Base-by-base conservation (phyloP, 2,797 vertebrate species). In the Chromobotia macracanthus region DNA sequence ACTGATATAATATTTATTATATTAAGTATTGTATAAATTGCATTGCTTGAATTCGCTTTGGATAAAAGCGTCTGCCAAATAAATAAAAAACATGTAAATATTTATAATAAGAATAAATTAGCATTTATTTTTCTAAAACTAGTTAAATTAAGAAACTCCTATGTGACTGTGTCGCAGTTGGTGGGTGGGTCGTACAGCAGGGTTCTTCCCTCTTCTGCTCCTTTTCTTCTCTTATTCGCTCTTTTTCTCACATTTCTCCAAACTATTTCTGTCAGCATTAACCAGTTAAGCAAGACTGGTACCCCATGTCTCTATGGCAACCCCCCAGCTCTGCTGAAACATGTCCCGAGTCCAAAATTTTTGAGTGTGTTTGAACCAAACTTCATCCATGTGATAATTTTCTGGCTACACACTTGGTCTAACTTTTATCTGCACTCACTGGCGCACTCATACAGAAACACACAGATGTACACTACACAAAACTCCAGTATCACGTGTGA, bases 221-320 rank as follows among this genome's bases (percentile, higher is more conserved):
- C 58, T 38, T 70, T 78, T 61, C 31, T 80, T 31, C 55, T 63
- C 13, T 53, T 46, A 74, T 58, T 75, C 64, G 31, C 23, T 69
- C 18, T 55, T 51, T 41, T 60, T 67, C 48, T 69, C 68, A 79
- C 72, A 38, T 35, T 41, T 79, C 75, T 76, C 25, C 46, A 31
- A 81, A 73, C 75, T 83, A 80, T 70, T 82, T 84, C 77, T 79
- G 63, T 75, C 67, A 18, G 67, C 38, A 60, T 80, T 81, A 81
- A 73, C 75, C 81, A 83, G 66, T 83, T 80, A 84, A 53, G 65
- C 61, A 75, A 85, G 77, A 64, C 80, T 68, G 55, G 50, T 71
- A 71, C 75, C 72, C 69, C 67, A 66, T 68, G 77, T 83, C 56
- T 66, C 81, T 67, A 83, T 85, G 67, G 72, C 63, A 85, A 76